phyloP scores from a whole-genome alignment of 2,797 vertebrate genomes.

The Sebastes melanostomus region DNA sequence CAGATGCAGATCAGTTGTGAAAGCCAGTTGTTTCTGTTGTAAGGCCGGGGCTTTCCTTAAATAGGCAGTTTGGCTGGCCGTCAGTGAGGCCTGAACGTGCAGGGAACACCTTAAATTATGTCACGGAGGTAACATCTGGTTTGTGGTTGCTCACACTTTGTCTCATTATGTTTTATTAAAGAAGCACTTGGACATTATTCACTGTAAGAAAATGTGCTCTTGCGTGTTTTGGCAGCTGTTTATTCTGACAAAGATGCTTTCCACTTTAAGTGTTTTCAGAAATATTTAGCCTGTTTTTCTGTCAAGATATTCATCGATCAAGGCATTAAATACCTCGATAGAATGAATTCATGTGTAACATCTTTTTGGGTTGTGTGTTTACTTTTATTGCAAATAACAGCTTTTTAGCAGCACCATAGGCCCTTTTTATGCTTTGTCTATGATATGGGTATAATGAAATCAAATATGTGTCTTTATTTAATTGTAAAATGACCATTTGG shows the following conservation, averaged over 20 bases:
- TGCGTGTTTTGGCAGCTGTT: background rate
- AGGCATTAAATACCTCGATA: background rate
- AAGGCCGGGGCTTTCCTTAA: conserved; percentile 67
- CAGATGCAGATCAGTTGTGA: conserved; percentile 55
- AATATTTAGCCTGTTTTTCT: background rate
- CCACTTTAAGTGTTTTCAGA: background rate
- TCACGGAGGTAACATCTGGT: conserved; percentile 36
- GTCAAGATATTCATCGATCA: background rate
- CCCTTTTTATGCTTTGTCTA: background rate
- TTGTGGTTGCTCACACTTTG: background rate
- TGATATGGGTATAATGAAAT: background rate
- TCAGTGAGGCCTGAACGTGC: conserved; percentile 4
- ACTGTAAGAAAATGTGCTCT: background rate
- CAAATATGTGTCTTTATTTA: background rate
- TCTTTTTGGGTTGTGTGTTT: background rate
- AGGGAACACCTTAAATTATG: conserved; percentile 45
- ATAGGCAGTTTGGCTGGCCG: conserved; percentile 63
- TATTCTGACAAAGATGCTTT: background rate
- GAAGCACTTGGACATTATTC: background rate
- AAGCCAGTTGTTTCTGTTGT: conserved; percentile 31
- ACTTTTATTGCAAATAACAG: background rate
- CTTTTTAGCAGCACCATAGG: background rate
- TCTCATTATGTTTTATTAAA: background rate
- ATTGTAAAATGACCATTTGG: background rate
- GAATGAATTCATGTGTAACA: background rate